Base-by-base conservation (phyloP, 2,888 invertebrate genomes). In the Chironomus riparius region DNA sequence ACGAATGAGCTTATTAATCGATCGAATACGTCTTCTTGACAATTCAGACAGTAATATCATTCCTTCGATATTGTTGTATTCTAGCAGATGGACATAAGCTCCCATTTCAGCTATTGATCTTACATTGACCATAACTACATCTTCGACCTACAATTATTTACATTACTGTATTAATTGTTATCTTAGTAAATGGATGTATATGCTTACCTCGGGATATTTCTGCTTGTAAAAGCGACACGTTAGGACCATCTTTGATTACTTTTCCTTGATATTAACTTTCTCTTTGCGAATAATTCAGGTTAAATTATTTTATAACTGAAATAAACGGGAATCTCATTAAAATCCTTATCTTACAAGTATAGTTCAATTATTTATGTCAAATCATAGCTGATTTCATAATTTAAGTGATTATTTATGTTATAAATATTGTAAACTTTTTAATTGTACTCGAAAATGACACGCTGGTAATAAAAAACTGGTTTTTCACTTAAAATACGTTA, bases 41-140 rank as follows among this genome's bases (percentile, higher is more conserved):
- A 99, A 87, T 84, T 99, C 99, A 5, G 98, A 98, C 3, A 99
- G 88, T 82, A 99, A 86, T 78, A 99, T 99, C 99, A 99, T 99
- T 81, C 97, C 98, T 85, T 99, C 98, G 79, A 98, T 99, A 82
- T 98, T 97, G 85, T 99, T 98, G 84, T 99, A 99, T 85, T 99
- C 99, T 78, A 98, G 86, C 77, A 99, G 86, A 84, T 97, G 95
- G 15, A 99, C 99, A 84, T 99, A 99, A 2, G 98, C 99, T 77
- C 99, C 99, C 98, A 99, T 99, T 87, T 99, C 98, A 18, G 98
- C 98, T 81, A 99, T 99, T 78, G 96, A 93, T 68, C 96, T 88
- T 3, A 99, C 98, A 83, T 97, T 99, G 28, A 98, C 98, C 97
- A 98, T 97, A 69, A 99, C 99, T 70, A 99, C 98, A 90, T 99